Base-by-base conservation (phyloP, 2,888 invertebrate species). In the Phalangium opilio region DNA sequence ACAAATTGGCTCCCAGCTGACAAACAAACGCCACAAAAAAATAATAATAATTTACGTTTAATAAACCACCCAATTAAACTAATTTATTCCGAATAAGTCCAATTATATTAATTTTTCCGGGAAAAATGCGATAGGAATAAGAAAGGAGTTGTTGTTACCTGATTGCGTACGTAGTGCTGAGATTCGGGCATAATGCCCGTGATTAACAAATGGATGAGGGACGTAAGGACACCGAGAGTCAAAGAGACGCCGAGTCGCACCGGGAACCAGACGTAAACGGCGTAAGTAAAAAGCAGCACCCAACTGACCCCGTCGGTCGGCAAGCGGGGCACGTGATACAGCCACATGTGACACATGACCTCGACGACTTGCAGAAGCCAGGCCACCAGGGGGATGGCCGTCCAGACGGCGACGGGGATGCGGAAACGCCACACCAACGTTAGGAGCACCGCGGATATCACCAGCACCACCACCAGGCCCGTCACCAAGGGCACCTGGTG, bases 201-300 rank as follows among this genome's bases (percentile, higher is more conserved):
- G 8, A 50, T 32, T 15, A 55, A 32, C 38, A 51, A 43, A 21
- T 58, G 55, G n/a, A 52, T 42, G 18, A 52, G 44, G 14, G 58
- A 53, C 50, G 53, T 55, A 3, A 51, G 44, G 20, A 55, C 41
- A 17, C 53, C 51, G 8, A 59, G 48, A 15, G 43, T 42, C 27
- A 59, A 45, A 35, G 59, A 55, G 8, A 60, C 58, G 39, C 76
- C 69, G 36, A 81, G 65, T 46, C 79, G 71, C 49, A 83, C 67
- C 0, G 83, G 83, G 56, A 83, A 65, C 14, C 81, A 78, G 47
- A 81, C 79, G 64, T 79, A 81, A 43, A 80, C 74, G 43, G 82
- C 69, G 63, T 81, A 83, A 59, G 79, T 76, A 58, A 81, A 66
- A 43, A 83, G 69, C 50, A 83, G 68, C 20, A 77, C 73, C 81